Base-by-base conservation (phyloP, 2,797 vertebrate genomes). In the Falco naumanni region DNA sequence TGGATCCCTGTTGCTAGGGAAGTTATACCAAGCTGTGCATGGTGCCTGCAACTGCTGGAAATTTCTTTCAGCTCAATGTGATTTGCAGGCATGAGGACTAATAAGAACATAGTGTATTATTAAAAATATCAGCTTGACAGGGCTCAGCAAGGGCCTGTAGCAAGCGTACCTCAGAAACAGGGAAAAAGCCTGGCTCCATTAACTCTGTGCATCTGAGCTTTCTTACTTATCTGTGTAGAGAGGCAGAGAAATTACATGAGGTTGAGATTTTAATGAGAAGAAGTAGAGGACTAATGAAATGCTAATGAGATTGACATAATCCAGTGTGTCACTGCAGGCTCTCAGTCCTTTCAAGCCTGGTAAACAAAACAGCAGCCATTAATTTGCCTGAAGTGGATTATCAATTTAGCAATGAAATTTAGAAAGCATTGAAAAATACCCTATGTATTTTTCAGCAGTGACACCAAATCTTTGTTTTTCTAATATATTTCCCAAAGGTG, bases 1-100 rank as follows among this genome's bases (percentile, higher is more conserved):
- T 81, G 96, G 95, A 95, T 93, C 66, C 96, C 95, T 0, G 78
- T 97, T 97, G 97, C 96, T 97, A 97, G 83, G 97, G 94, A 96
- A 89, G 94, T 93, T 7, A 37, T 45, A 80, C 50, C 92, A 95
- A 47, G 78, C 97, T 97, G 97, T n/a, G 88, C 78, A 45, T 18
- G 48, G 83, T 96, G 77, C 71, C 96, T 86, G 51, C 81, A 90
- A 95, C 92, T 92, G 89, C 86, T 94, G 94, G 96, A 94, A 90
- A 79, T 84, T 97, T 95, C 87, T 95, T 96, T 94, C 96, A 93
- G 74, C 87, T 93, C 89, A 70, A 54, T 81, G 50, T 76, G 76
- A 95, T 95, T 96, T 96, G 82, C 84, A 93, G 47, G 41, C 65
- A 87, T 68, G 59, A 95, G 48, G 34, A 83, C 68, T 95, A 86